Evolutionary conservation across 2,113 vertebrate species (phyloP), one percentile per base, ranked within the genome.

Genomic region (Callipepla californica): DNA sequence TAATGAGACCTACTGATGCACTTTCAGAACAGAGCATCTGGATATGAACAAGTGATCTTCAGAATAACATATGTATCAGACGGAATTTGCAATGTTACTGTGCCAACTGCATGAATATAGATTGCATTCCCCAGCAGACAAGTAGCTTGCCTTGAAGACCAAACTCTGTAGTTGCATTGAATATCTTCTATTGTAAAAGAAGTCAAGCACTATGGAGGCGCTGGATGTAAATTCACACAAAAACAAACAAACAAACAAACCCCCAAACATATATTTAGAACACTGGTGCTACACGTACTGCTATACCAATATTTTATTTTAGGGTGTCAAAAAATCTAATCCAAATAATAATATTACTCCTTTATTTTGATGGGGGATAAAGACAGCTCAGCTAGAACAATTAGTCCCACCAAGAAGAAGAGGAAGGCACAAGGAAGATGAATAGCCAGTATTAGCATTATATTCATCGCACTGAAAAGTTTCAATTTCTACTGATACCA

Each of bases 1-100:
- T 81, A 53, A 6, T 73, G n/a, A 13, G 8, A 53, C 34, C 0
- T 0, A 32, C 5, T 67, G 14, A 10, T 50, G 21, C 20, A 68
- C 36, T 73, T 68, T 48, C 36, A 79, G 80, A 77, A 38, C 30
- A 38, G 30, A 69, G 5, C 1, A 1, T 47, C 13, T 44, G 20
- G 9, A 51, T 58, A 38, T 9, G 21, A 74, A 83, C 73, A 63
- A 95, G 48, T 0, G 1, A 55, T 30, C 25, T 13, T 90, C 26
- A 80, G 20, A 78, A 70, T 78, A 61, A 58, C 2, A 3, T 22
- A 34, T 68, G 3, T 53, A 42, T 53, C 66, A 28, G 6, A 90
- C 62, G 23, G 6, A 90, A 75, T 5, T 73, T 38, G 20, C 13
- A 88, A 9, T 23, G 16, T 53, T 70, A 25, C 22, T 72, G 4